Evolutionary conservation across 2,888 invertebrate genomes (phyloP).

Genomic region (Drosophila eohydei): DNA sequence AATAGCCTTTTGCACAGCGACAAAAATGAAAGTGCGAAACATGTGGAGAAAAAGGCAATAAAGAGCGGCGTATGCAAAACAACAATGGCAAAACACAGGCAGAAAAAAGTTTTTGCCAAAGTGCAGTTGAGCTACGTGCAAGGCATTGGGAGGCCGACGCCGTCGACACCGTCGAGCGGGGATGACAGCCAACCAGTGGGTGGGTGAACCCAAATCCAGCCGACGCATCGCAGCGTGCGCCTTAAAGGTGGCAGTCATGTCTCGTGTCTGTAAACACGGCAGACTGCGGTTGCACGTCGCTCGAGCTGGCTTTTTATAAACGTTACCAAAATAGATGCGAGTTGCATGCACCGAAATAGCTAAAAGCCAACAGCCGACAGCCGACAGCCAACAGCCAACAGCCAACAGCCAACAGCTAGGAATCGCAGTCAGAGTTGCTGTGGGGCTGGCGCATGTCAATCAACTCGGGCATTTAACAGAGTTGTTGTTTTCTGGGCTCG

Average conservation of each 20-base stretch:
- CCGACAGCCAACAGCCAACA: slow-evolving; percentile 9
- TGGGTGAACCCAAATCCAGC: slow-evolving; percentile 1
- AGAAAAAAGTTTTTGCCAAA: slow-evolving; percentile 35
- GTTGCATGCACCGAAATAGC: slow-evolving; percentile 75
- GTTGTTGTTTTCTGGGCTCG: slow-evolving; percentile 38
- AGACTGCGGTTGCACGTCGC: slow-evolving; percentile 66
- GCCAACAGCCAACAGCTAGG: slow-evolving; percentile 4
- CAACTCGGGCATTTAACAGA: slow-evolving; percentile 64
- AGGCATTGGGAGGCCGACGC: slow-evolving; percentile 50
- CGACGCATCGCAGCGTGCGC: slow-evolving; percentile 13
- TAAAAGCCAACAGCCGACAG: slow-evolving; percentile 9
- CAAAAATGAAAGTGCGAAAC: slow-evolving; percentile 30
- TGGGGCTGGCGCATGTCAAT: slow-evolving; percentile 62
- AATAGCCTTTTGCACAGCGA: slow-evolving; percentile 39
- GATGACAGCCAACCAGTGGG: neutral
- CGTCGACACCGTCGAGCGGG: neutral
- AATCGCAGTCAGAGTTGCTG: slow-evolving; percentile 18
- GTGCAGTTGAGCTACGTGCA: slow-evolving; percentile 61
- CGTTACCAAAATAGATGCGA: slow-evolving; percentile 63
- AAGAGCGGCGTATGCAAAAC: slow-evolving; percentile 38
- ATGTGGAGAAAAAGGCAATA: neutral
- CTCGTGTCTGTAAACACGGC: slow-evolving; percentile 67
- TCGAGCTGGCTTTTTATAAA: slow-evolving; percentile 43
- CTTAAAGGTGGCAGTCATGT: slow-evolving; percentile 55
- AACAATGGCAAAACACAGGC: slow-evolving; percentile 33